Conservation (phyloP, 2,888 invertebrate species). For the Eubasilissa splendida region DNA sequence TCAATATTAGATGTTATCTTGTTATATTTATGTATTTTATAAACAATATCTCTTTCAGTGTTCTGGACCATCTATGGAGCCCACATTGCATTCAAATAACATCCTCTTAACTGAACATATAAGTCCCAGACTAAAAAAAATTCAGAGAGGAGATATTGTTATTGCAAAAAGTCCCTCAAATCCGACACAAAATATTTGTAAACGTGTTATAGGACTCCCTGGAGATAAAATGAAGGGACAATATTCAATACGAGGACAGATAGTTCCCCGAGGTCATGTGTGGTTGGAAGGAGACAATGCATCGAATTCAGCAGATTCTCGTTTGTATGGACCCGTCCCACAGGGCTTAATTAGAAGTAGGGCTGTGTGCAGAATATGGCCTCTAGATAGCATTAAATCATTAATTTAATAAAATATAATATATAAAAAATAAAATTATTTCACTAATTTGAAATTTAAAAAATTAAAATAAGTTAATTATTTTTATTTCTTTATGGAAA, state of each 20-base stretch:
- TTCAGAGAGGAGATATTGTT: conserved; percentile 87
- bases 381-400: conserved; percentile 71
- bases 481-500: too few relatives aligned
- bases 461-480: too few relatives aligned
- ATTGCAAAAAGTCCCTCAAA: conserved; percentile 87
- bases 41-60: conserved; percentile 75
- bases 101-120: conserved; percentile 88
- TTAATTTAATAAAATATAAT: conserved; percentile 57
- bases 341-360: conserved; percentile 87
- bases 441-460: too few relatives aligned
- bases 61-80: conserved; percentile 94
- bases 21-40: background rate
- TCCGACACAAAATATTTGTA: conserved; percentile 87
- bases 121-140: conserved; percentile 75
- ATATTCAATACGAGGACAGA: conserved; percentile 67
- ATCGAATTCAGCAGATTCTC: conserved; percentile 88
- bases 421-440: too few relatives aligned
- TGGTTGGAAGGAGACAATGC: conserved; percentile 95
- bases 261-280: conserved; percentile 88
- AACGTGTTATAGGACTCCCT: conserved; percentile 84
- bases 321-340: conserved; percentile 90
- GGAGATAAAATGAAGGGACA: conserved; percentile 78
- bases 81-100: conserved; percentile 87
- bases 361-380: conserved; percentile 88
- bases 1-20: background rate